These are phyloP conservation scores for Drosophila hydei DNA, from an alignment of 1,140 invertebrate genomes.

Conservation along the genomic window DNA sequence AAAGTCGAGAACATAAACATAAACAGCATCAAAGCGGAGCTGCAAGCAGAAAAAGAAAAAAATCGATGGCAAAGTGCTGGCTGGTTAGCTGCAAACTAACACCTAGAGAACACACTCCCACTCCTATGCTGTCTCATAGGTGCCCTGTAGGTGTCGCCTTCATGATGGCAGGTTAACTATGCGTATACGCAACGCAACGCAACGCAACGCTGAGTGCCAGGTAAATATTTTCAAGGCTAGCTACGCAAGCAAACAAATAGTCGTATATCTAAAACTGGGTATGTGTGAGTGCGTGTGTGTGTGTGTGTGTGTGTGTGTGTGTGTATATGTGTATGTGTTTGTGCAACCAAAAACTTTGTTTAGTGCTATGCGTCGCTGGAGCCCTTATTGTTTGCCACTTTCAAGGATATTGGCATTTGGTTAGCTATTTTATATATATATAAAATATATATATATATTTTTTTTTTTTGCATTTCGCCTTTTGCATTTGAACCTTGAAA, in stretches of 20 bases:
- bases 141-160: constrained; percentile 66
- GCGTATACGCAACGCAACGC: constrained; percentile 75
- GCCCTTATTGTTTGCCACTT: constrained; percentile 66
- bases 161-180: constrained; percentile 73
- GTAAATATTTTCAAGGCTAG: constrained; percentile 81
- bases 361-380: constrained; percentile 39
- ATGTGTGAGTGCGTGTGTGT: constrained; percentile 11
- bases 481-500: constrained; percentile 67
- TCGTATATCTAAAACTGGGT: constrained; percentile 12
- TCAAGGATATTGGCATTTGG: constrained; percentile 49
- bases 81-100: constrained; percentile 55
- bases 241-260: constrained; percentile 60
- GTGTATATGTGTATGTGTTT: constrained; percentile 7
- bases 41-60: constrained; percentile 57
- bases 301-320: constrained; percentile 13
- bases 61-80: constrained; percentile 75
- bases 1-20: constrained; percentile 67
- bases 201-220: constrained; percentile 65
- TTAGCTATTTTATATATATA: constrained; percentile 25
- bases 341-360: constrained; percentile 66
- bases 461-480: constrained; percentile 26
- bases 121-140: constrained; percentile 31
- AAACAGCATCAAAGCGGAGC: constrained; percentile 57
- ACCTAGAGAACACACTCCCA: constrained; percentile 18
- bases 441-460: neutral